Evolutionary conservation across 2,888 invertebrate genomes (phyloP).

Genomic region (Ephialtes manifestator): DNA sequence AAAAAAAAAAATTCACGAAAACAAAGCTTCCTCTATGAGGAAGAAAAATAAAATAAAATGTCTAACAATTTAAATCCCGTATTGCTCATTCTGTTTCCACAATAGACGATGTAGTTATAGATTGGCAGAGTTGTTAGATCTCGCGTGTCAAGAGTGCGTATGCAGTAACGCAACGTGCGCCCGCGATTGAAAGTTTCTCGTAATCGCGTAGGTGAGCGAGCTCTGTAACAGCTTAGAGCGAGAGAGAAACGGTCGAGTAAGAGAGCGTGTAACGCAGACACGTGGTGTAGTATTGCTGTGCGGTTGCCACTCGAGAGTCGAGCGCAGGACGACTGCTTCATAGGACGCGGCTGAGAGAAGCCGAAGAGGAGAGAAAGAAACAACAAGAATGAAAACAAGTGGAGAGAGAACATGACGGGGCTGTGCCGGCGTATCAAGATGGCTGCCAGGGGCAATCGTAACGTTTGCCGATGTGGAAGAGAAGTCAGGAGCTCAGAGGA

Average conservation of each 20-base stretch:
- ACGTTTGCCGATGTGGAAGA: slow-evolving; percentile 36
- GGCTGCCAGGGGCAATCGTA: slow-evolving; percentile 36
- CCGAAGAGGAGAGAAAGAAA: background rate
- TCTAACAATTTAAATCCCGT: too few relatives aligned
- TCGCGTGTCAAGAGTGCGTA: background rate
- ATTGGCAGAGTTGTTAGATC: background rate
- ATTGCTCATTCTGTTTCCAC: too few relatives aligned
- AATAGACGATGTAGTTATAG: background rate
- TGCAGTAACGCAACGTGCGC: background rate
- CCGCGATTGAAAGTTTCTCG: slow-evolving; percentile 17
- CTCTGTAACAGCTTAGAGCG: too few relatives aligned
- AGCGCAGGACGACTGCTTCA: background rate
- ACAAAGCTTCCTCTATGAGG: too few relatives aligned
- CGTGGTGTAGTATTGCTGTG: background rate
- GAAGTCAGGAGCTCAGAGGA: background rate
- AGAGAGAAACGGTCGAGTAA: too few relatives aligned
- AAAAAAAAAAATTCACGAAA: too few relatives aligned
- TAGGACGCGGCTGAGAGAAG: background rate
- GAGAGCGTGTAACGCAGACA: background rate
- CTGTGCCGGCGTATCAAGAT: slow-evolving; percentile 35
- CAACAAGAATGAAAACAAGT: background rate
- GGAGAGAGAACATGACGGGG: background rate
- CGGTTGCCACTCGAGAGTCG: background rate
- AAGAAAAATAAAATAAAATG: too few relatives aligned
- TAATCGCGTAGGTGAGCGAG: slow-evolving; percentile 11